phyloP scores from a whole-genome alignment of 1,140 invertebrate species.

The Agrilus planipennis region DNA sequence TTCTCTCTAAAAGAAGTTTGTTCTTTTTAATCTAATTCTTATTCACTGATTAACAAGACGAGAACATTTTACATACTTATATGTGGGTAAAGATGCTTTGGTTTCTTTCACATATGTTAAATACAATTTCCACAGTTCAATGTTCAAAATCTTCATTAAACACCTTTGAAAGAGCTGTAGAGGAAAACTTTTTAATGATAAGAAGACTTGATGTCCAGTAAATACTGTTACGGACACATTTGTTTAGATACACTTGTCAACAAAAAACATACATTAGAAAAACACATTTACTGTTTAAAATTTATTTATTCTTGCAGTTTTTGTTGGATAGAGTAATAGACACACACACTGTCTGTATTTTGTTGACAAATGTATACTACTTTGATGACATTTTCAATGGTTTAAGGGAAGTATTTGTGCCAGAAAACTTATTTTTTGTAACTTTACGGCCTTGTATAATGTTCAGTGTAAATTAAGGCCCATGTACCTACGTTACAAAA shows the following conservation, averaged over 20 bases:
- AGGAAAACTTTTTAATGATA: conserved; percentile 13
- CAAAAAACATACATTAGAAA: conserved; percentile 16
- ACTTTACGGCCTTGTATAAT: too few relatives aligned
- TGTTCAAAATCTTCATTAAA: conserved; percentile 96
- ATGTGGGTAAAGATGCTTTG: conserved; percentile 82
- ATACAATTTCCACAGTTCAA: conserved; percentile 97
- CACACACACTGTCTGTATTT: conserved; percentile 14
- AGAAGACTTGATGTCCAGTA: too few relatives aligned
- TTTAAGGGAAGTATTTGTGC: too few relatives aligned
- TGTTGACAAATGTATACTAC: conserved; percentile 19
- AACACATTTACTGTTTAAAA: conserved; percentile 11
- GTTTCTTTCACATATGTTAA: conserved; percentile 97
- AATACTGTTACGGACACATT: too few relatives aligned
- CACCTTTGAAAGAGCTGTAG: conserved; percentile 90
- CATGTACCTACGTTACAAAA: too few relatives aligned
- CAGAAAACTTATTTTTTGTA: too few relatives aligned
- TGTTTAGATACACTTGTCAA: conserved; percentile 24
- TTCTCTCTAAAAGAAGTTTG: conserved; percentile 71
- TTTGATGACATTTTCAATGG: too few relatives aligned
- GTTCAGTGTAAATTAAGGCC: too few relatives aligned
- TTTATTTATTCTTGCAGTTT: conserved; percentile 6
- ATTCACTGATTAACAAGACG: background rate
- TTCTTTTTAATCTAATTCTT: too few relatives aligned
- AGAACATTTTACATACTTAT: conserved; percentile 64
- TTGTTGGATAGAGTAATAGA: conserved; percentile 10